phyloP scores from a whole-genome alignment of 2,797 vertebrate species.

The Atherinosoma microstoma region DNA sequence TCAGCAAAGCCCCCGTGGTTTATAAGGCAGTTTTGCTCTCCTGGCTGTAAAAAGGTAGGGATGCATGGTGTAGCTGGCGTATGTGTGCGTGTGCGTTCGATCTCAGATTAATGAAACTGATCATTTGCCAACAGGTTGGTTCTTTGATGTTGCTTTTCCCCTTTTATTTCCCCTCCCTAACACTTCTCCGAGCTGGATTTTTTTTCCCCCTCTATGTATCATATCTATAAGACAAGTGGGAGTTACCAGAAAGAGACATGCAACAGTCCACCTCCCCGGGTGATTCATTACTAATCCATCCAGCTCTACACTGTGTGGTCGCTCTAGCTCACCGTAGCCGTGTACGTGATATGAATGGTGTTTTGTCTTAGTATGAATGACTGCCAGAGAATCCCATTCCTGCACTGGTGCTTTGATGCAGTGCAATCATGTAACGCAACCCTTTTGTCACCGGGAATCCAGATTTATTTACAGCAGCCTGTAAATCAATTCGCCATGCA shows the following conservation, averaged over 20 bases:
- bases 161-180: conserved; percentile 21
- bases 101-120: conserved; percentile 20
- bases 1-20: conserved; percentile 56
- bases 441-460: conserved; percentile 49
- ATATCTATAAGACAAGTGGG: conserved; percentile 68
- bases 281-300: conserved; percentile 79
- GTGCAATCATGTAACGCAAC: conserved; percentile 47
- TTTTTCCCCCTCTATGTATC: conserved; percentile 33
- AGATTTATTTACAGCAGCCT: conserved; percentile 59
- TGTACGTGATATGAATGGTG: conserved; percentile 80
- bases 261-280: conserved; percentile 78
- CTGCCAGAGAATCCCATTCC: conserved; percentile 65
- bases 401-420: conserved; percentile 64
- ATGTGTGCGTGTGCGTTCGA: conserved; percentile 10
- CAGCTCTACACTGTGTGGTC: conserved; percentile 75
- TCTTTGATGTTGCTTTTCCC: conserved; percentile 3
- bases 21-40: conserved; percentile 55
- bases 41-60: conserved; percentile 58
- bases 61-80: conserved; percentile 21
- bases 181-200: conserved; percentile 33
- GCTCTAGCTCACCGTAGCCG: conserved; percentile 70
- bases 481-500: conserved; percentile 64
- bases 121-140: conserved; percentile 69
- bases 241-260: conserved; percentile 71
- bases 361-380: conserved; percentile 77